Base-by-base conservation (phyloP, 2,888 invertebrate species). In the Drosophila fungiperda region DNA sequence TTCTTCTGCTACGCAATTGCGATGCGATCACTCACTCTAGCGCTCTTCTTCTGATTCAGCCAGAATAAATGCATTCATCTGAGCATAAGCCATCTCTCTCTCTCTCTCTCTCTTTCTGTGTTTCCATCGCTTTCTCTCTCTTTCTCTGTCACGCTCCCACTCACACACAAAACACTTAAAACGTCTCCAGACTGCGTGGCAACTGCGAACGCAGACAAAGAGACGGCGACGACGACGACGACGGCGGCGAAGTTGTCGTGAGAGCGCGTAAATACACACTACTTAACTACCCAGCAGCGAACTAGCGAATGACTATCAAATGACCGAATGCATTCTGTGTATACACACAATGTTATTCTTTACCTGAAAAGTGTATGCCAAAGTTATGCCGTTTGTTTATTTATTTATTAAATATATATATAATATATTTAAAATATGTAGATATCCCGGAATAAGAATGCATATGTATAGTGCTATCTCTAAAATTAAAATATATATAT, bases 131-230 rank as follows among this genome's bases (percentile, higher is more conserved):
- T 6, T 11, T 63, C 70, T 60, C 49, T 42, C 68, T 73, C 20
- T n/a, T 5, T 7, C 42, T n/a, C 29, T n/a, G 1, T 29, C 32
- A 15, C 8, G 5, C 55, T 32, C 50, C 49, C 77, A 49, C 70
- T 17, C 36, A 20, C 23, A 40, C 23, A n/a, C 32, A 26, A 36
- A 17, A 35, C 33, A 45, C 48, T 23, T 20, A 12, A 33, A 20
- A 17, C 55, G 58, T 53, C 61, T 23, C 60, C 72, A 87, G 87
- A 87, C 87, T 82, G 87, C 89, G 73, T 82, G 89, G 73, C 77
- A 73, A 61, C 80, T 52, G 62, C 33, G 35, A 32, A 32, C 48
- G 38, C 52, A 79, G 77, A 67, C 80, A 75, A 75, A 75, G 79
- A 54, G 77, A 68, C 68, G 78, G 35, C 23, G 35, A 35, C 9